Evolutionary conservation across 2,113 vertebrate species (phyloP), one percentile per base, ranked within the genome.

Genomic region (Pluvialis apricaria): DNA sequence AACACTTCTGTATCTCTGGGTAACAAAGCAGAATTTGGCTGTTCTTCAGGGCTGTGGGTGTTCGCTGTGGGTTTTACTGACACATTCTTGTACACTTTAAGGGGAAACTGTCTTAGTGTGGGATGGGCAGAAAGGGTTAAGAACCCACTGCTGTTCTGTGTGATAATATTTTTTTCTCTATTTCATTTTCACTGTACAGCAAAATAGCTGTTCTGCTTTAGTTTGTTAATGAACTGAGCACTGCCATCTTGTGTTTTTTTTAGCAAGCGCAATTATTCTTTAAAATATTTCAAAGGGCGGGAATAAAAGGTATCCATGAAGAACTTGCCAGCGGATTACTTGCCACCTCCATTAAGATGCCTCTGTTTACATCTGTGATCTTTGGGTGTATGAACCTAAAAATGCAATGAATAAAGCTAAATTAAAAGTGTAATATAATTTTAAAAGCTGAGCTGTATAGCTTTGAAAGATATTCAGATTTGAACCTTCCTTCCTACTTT

Each of bases 191-290:
- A 1, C 42, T 64, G 73, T 47, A 6, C 25, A 81, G 54, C 55
- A 88, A 58, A 86, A 45, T 8, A 49, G 20, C n/a, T 38, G 15
- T 36, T 92, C 42, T 70, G 28, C 42, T 82, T 58, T 79, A 1
- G 1, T 49, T 77, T 58, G 52, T 73, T 93, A 69, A 77, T 80
- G 96, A 62, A 73, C 91, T 82, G 68, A 93, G 93, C 92, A 95
- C 79, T 96, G 97, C 96, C 95, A 96, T 95, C 96, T 94, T 82
- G 94, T 96, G 96, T 15, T 15, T 10, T 21, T 85, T 64, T 64
- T 15, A 84, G 81, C 65, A 83, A 96, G 60, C 6, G 2, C 84
- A 77, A 77, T 77, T 82, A 77, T n/a, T 77, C 51, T 82, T 76
- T 28, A 26, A 75, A 84, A 20, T 24, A 17, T 16, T 68, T 54